These are phyloP conservation scores for Onychorhynchus coronatus DNA, from an alignment of 2,113 vertebrate genomes.

Conservation along the genomic window DNA sequence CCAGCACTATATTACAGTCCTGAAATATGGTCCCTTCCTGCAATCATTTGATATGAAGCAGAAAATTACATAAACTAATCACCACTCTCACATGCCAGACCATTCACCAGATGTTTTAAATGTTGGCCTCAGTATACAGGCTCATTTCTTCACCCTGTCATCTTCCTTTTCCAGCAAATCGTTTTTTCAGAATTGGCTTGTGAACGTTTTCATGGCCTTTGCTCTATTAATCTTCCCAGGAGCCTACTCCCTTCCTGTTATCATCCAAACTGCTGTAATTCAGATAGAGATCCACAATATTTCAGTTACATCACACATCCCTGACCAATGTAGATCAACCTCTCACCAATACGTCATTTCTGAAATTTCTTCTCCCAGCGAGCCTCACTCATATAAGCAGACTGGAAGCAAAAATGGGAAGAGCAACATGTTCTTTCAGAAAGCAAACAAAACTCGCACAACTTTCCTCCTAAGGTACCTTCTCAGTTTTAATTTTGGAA, in stretches of 20 bases:
- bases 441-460: not conserved
- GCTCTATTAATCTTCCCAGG: not conserved
- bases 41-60: not conserved
- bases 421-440: not conserved
- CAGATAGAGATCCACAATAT: not conserved
- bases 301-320: not conserved
- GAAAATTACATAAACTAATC: slow-evolving; percentile 18
- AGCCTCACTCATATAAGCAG: not conserved
- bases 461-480: not conserved
- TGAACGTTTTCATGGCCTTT: not conserved
- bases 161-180: not conserved
- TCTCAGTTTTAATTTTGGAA: not conserved
- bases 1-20: not conserved
- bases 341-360: not conserved
- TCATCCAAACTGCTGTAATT: not conserved
- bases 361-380: not conserved
- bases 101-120: not conserved
- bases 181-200: not conserved
- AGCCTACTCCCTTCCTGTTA: not conserved
- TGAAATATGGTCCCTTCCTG: not conserved
- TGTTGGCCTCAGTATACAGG: not conserved
- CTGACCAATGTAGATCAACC: not conserved
- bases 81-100: not conserved
- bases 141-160: not conserved
- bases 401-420: not conserved